These are phyloP conservation scores for Pediacus dermestoides DNA, from an alignment of 2,888 invertebrate species.

Conservation along the genomic window DNA sequence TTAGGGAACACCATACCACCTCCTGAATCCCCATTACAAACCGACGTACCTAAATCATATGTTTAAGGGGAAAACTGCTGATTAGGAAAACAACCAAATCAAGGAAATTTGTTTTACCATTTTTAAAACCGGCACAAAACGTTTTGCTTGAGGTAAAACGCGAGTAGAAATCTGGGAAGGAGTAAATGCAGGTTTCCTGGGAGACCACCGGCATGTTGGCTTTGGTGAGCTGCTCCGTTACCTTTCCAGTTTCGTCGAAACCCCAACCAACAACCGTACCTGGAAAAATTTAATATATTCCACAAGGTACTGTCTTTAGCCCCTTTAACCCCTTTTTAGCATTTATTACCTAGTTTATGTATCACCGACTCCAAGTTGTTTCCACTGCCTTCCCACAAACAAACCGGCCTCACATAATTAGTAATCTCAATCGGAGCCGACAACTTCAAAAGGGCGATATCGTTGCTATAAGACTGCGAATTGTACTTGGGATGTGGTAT, in stretches of 20 bases:
- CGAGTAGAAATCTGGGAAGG: slow-evolving; percentile 60
- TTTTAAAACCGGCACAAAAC: slow-evolving; percentile 50
- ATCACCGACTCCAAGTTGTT: slow-evolving; percentile 29
- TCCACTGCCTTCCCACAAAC: slow-evolving; percentile 40
- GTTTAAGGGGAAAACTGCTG: slow-evolving; percentile 11
- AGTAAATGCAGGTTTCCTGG: slow-evolving; percentile 58
- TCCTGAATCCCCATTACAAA: slow-evolving; percentile 53
- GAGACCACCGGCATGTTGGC: slow-evolving; percentile 61
- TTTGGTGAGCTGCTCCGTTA: slow-evolving; percentile 57
- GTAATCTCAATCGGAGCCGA: slow-evolving; percentile 36
- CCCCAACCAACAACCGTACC: slow-evolving; percentile 51
- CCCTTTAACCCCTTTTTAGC: background rate
- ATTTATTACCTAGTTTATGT: slow-evolving; percentile 32
- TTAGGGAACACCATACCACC: slow-evolving; percentile 47
- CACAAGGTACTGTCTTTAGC: no score
- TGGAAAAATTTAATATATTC: slow-evolving; percentile 28
- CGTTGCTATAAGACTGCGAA: slow-evolving; percentile 38
- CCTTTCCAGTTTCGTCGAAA: slow-evolving; percentile 57
- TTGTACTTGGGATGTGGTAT: slow-evolving; percentile 42
- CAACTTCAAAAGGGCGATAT: slow-evolving; percentile 44
- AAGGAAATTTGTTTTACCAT: slow-evolving; percentile 41
- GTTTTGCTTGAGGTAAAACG: slow-evolving; percentile 57
- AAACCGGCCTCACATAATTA: slow-evolving; percentile 44
- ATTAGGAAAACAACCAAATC: no score
- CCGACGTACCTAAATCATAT: slow-evolving; percentile 54